phyloP scores from a whole-genome alignment of 2,797 vertebrate genomes.

The Phrynocephalus forsythii region DNA sequence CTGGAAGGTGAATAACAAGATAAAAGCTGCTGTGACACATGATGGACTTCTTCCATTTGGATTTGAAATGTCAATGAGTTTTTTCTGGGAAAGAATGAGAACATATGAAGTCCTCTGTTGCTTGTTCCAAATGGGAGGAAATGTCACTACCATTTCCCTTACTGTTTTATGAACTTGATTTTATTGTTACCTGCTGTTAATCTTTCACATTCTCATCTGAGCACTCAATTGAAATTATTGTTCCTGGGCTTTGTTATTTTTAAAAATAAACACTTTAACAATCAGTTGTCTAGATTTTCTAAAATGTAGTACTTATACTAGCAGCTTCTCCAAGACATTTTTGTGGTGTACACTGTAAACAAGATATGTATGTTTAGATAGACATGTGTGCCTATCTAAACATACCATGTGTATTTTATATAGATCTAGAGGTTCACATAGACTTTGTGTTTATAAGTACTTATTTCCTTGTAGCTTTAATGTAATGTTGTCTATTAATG shows the following conservation, averaged over 20 bases:
- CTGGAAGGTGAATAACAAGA: conserved; percentile 6
- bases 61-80: conserved; percentile 24
- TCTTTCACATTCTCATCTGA: conserved; percentile 17
- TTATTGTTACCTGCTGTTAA: conserved; percentile 17
- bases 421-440: too few species aligned
- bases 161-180: conserved; percentile 11
- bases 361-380: background rate
- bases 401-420: too few species aligned
- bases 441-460: too few species aligned
- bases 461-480: too few species aligned
- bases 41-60: conserved; percentile 32
- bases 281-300: conserved; percentile 18
- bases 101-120: background rate
- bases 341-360: background rate
- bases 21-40: conserved; percentile 20
- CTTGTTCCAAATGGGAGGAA: background rate
- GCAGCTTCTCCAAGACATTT: conserved; percentile 20
- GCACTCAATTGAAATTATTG: background rate
- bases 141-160: conserved; percentile 23
- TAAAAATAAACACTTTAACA: background rate
- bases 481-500: too few species aligned
- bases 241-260: background rate
- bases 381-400: background rate
- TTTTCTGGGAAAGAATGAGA: conserved; percentile 11
- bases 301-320: conserved; percentile 20